Base-by-base conservation (phyloP, 2,888 invertebrate genomes). In the Pammene aurita region DNA sequence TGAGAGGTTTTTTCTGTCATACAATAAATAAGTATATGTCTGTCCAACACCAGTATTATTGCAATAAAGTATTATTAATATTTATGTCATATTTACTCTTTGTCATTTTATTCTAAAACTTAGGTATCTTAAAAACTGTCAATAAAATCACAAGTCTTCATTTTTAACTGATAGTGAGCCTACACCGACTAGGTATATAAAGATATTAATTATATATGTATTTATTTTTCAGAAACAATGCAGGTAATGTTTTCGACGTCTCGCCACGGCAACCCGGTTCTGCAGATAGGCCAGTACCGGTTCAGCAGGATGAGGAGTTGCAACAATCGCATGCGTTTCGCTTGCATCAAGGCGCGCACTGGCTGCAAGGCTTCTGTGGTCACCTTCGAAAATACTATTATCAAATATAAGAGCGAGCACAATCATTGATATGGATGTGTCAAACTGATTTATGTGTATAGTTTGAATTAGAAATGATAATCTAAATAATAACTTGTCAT, bases 301-400 rank as follows among this genome's bases (percentile, higher is more conserved):
- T 72, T 70, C 44, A 60, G 70, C 44, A 66, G 60, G 52, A 42
- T 46, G 66, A 42, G 52, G 18, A 52, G 66, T 34, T 48, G 46
- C 44, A 66, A 66, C 11, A 66, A 65, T n/a, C 64, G 41, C n/a
- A 69, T 18, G n/a, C 44, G 57, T 6, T 41, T 56, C 7, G 62
- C 56, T 10, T 69, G 69, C 65, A 62, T 62, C 50, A 62, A 62
- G 62, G 41, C 62, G 1, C 38, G 62, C 10, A 18, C 9, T 5
- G 62, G 62, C 13, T 62, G 62, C 41, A 62, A 62, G 18, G 41
- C 62, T n/a, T 41, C 62, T n/a, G 62, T 50, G 16, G 41, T 62
- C 62, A 62, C 62, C 50, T 62, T 52, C 26, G 41, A 52, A 2
- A 41, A 62, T 26, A 52, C 62, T 9, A 71, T 74, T 11, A 44